phyloP scores from a whole-genome alignment of 2,113 vertebrate genomes.

The Nothobranchius furzeri region DNA sequence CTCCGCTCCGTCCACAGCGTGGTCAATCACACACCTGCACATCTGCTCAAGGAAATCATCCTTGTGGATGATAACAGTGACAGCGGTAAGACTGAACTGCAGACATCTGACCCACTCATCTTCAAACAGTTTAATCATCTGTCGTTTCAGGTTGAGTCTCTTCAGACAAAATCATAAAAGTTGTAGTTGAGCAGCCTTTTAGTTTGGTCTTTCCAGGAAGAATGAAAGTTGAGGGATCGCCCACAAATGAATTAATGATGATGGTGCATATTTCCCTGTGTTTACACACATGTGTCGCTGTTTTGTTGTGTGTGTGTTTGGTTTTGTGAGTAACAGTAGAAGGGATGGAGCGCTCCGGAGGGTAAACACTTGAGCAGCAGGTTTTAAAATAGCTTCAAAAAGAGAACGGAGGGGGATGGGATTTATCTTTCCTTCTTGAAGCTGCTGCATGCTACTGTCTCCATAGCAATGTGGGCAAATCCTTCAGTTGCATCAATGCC shows the following conservation, averaged over 20 bases:
- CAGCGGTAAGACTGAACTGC: slow-evolving; percentile 77
- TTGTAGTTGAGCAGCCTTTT: slow-evolving; percentile 18
- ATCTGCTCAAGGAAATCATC: slow-evolving; percentile 95
- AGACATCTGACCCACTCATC: no score
- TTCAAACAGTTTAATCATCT: neutral
- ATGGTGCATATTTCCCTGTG: neutral
- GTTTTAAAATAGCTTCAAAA: slow-evolving; percentile 60
- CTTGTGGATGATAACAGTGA: slow-evolving; percentile 98
- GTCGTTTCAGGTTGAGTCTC: neutral
- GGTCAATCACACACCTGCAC: slow-evolving; percentile 94
- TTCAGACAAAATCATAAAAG: neutral
- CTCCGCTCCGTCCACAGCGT: slow-evolving; percentile 96
- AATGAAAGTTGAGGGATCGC: slow-evolving; percentile 2
- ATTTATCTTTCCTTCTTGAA: slow-evolving; percentile 43
- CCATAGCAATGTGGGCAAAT: slow-evolving; percentile 52
- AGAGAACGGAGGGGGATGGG: slow-evolving; percentile 12
- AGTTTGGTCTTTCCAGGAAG: slow-evolving; percentile 8
- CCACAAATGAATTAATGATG: neutral
- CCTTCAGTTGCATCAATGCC: slow-evolving; percentile 36
- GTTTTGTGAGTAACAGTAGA: slow-evolving; percentile 37
- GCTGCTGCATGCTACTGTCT: slow-evolving; percentile 50
- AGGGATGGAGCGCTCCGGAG: slow-evolving; percentile 37
- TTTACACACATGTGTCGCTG: neutral
- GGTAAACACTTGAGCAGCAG: slow-evolving; percentile 36
- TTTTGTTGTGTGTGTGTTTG: slow-evolving; percentile 14